Percentiles rank a stretch among this genome's conserved stretches.
Conservation (phyloP, 2,888 invertebrate genomes). For the Spodoptera littoralis region DNA sequence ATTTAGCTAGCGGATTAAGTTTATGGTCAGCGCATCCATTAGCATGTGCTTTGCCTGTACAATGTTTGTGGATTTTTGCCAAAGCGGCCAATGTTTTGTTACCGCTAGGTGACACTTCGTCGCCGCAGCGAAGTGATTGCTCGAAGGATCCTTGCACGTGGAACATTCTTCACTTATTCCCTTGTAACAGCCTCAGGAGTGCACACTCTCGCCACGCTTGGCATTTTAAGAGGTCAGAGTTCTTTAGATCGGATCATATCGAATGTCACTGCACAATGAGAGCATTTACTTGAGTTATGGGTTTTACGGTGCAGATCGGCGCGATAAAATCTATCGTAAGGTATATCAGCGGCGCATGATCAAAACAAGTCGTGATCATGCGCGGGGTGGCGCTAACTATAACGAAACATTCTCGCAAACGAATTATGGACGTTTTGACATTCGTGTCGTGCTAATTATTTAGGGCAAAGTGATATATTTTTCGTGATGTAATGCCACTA, state of each 20-base stretch:
- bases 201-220: conserved; percentile 66
- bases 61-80: conserved; percentile 91
- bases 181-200: conserved; percentile 67
- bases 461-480: conserved; percentile 37
- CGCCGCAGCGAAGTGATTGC: conserved; percentile 88
- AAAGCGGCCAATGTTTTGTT: conserved; percentile 87
- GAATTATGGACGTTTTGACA: conserved; percentile 50
- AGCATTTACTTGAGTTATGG: conserved; percentile 72
- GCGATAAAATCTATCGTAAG: conserved; percentile 67
- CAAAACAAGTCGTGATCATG: conserved; percentile 66
- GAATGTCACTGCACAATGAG: conserved; percentile 78
- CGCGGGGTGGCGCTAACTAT: conserved; percentile 46
- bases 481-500: background rate
- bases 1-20: conserved; percentile 81
- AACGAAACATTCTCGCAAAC: conserved; percentile 46
- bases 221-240: conserved; percentile 79
- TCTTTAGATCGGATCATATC: conserved; percentile 73
- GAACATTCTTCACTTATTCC: conserved; percentile 81
- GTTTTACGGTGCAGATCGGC: conserved; percentile 75
- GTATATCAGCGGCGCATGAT: conserved; percentile 65
- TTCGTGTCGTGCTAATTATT: conserved; percentile 52
- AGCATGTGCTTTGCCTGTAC: conserved; percentile 93
- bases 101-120: conserved; percentile 81
- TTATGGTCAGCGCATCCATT: conserved; percentile 90
- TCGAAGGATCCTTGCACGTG: conserved; percentile 88